Percentiles rank a stretch among this genome's conserved stretches.
Evolutionary conservation across 2,113 vertebrate species (phyloP).

Genomic region (Cyrtonyx montezumae): DNA sequence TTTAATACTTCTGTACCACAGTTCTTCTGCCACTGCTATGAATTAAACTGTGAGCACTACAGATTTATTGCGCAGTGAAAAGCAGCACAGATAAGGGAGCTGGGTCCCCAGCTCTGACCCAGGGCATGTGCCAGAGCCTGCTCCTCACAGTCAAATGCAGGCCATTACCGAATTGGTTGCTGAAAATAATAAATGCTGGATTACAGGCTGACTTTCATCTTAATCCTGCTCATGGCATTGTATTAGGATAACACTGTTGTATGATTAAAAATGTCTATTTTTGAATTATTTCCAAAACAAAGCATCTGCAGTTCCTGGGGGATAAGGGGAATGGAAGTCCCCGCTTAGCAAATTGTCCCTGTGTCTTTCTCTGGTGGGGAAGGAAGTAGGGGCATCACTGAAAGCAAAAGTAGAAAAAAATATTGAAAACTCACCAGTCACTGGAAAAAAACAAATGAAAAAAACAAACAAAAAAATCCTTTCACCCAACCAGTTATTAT

Average conservation of each 20-base stretch:
- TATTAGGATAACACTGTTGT: constrained; percentile 42
- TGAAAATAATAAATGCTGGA: constrained; percentile 54
- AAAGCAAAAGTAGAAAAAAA: constrained; percentile 19
- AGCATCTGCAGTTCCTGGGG: neutral
- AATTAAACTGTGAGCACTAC: constrained; percentile 8
- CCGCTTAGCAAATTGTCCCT: neutral
- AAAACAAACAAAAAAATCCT: neutral
- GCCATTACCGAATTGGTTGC: constrained; percentile 38
- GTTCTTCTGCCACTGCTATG: neutral
- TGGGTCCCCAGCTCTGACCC: constrained; percentile 10
- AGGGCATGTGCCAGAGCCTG: neutral
- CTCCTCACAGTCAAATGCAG: neutral
- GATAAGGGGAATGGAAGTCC: neutral
- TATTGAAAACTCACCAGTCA: neutral
- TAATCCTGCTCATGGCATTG: constrained; percentile 47
- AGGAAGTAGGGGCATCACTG: neutral
- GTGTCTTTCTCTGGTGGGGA: neutral
- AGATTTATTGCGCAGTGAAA: constrained; percentile 25
- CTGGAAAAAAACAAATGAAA: neutral
- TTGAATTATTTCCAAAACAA: constrained; percentile 52
- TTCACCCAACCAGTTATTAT: neutral
- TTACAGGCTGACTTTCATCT: constrained; percentile 58
- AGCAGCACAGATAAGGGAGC: constrained; percentile 24
- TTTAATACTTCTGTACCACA: constrained; percentile 15
- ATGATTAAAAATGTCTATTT: constrained; percentile 60